Evolutionary conservation across 2,888 invertebrate genomes (phyloP).

Genomic region (Diplolepis rosae): DNA sequence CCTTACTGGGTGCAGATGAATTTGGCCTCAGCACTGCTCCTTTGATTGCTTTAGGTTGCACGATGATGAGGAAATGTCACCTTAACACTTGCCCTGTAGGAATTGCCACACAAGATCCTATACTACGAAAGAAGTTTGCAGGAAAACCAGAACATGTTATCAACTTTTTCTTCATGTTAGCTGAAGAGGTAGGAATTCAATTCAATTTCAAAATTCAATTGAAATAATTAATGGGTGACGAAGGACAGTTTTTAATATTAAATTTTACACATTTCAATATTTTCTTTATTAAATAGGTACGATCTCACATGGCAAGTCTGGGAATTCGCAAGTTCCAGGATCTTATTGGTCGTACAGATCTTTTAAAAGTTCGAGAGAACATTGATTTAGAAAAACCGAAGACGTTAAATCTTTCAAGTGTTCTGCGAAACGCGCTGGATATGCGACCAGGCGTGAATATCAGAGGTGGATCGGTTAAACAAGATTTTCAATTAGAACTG

Average conservation of each 20-base stretch:
- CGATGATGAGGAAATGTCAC: constrained; percentile 99
- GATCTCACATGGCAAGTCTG: constrained; percentile 91
- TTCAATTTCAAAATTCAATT: background rate
- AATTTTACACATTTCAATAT: constrained; percentile 4
- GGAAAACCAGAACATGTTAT: constrained; percentile 98
- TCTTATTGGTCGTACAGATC: constrained; percentile 92
- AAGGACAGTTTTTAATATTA: background rate
- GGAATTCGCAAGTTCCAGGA: constrained; percentile 93
- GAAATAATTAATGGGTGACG: background rate
- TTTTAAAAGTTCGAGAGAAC: constrained; percentile 85
- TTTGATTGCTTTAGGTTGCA: constrained; percentile 97
- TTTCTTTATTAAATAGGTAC: constrained; percentile 77
- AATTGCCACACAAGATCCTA: constrained; percentile 98
- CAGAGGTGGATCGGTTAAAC: constrained; percentile 87
- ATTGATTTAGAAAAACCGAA: constrained; percentile 85
- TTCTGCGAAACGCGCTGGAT: constrained; percentile 91
- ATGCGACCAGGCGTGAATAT: constrained; percentile 94
- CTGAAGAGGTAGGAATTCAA: constrained; percentile 87
- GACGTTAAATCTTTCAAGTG: constrained; percentile 87
- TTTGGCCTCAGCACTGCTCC: constrained; percentile 99
- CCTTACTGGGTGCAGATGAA: constrained; percentile 97
- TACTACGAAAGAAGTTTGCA: constrained; percentile 94
- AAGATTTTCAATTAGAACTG: constrained; percentile 91
- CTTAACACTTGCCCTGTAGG: constrained; percentile 99
- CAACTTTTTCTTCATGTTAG: constrained; percentile 97